phyloP scores from a whole-genome alignment of 2,797 vertebrate genomes.

The Sphaeramia orbicularis region DNA sequence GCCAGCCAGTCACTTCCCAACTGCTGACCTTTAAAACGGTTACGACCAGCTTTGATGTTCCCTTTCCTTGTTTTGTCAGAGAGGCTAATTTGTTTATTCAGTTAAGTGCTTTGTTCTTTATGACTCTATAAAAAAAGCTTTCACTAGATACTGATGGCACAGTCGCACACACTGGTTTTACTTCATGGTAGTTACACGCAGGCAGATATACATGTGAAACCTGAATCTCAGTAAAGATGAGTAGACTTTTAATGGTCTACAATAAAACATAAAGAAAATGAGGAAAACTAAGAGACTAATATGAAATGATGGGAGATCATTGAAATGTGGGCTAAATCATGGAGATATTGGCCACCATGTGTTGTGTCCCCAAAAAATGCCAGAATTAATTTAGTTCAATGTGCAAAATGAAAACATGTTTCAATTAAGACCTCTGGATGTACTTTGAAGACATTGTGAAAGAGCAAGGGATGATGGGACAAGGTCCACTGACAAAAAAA shows the following conservation, averaged over 20 bases:
- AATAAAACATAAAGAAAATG: neutral
- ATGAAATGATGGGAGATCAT: neutral
- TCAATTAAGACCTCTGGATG: too few relatives aligned
- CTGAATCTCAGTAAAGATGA: slow-evolving; percentile 9
- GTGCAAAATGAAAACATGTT: too few relatives aligned
- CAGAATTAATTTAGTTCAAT: too few relatives aligned
- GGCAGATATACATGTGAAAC: slow-evolving; percentile 16
- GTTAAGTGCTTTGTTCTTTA: slow-evolving; percentile 74
- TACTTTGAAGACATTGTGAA: too few relatives aligned
- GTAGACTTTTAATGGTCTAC: neutral
- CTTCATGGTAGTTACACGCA: slow-evolving; percentile 33
- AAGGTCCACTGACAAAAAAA: too few relatives aligned
- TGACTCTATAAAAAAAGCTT: slow-evolving; percentile 61
- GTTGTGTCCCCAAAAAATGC: neutral
- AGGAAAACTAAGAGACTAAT: neutral
- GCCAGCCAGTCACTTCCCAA: slow-evolving; percentile 23
- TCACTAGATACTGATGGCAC: slow-evolving; percentile 24
- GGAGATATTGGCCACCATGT: neutral
- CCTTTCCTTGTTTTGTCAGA: slow-evolving; percentile 54
- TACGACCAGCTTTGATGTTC: slow-evolving; percentile 68
- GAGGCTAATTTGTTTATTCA: slow-evolving; percentile 71
- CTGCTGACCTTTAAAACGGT: slow-evolving; percentile 64
- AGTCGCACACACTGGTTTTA: slow-evolving; percentile 23
- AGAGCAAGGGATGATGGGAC: too few relatives aligned
- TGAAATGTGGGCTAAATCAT: neutral